Base-by-base conservation (phyloP, 2,113 vertebrate genomes). In the Zootoca vivipara region DNA sequence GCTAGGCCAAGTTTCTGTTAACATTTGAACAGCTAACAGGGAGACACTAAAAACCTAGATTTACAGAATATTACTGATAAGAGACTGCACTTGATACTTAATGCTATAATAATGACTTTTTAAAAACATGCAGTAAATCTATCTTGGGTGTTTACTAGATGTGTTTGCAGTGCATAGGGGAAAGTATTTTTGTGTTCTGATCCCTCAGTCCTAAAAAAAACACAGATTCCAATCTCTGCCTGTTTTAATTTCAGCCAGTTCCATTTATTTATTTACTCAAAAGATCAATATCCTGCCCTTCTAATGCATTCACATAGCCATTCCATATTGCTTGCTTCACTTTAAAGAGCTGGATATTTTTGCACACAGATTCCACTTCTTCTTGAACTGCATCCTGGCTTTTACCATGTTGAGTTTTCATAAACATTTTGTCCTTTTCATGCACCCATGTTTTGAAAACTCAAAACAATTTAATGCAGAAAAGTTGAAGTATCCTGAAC, bases 21-120 rank as follows among this genome's bases (percentile, higher is more conserved):
- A 78, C n/a, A 85, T 90, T 91, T 93, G 87, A 86, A 70, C 83
- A 90, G 30, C 75, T 85, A 18, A 58, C 85, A 86, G 73, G 87
- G 16, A 94, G 82, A 2, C 2, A 7, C 70, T 42, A 74, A 82
- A 92, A 94, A 85, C 87, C 18, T 79, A 0, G 0, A 83, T 81
- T 88, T 89, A 83, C 42, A 84, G 62, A 70, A 88, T 83, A 85
- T 82, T 83, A 73, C 91, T 91, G 87, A 3, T 70, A n/a, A 90
- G 85, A 18, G 69, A 80, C 35, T 85, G 40, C 10, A 2, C 74
- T 89, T 65, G 82, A 78, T 92, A 87, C 56, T 91, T 87, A 89
- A 82, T 70, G 67, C 85, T 80, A 2, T 67, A 89, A 93, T 83
- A 90, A 35, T 90, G 73, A 85, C 56, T 83, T 87, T 87, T 82